Evolutionary conservation across 2,797 vertebrate genomes (phyloP), one percentile per base, ranked within the genome.

Genomic region (Hybognathus amarus): DNA sequence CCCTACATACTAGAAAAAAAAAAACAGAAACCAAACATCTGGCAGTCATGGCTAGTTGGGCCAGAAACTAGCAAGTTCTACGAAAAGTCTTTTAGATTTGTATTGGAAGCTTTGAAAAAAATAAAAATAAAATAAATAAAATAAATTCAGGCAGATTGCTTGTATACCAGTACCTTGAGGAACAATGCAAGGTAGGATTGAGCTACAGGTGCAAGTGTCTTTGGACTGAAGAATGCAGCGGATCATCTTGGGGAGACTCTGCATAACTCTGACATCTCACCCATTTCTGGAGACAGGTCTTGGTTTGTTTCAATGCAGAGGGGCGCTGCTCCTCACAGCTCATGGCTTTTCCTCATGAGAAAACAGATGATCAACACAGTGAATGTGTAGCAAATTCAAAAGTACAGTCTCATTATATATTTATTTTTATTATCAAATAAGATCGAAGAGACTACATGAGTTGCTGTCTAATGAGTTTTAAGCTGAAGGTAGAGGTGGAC

Each of bases 151-250:
- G 38, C 13, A 33, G n/a, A 24, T 17, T 61, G 4, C 2, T 64
- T n/a, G n/a, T 20, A 47, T 20, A 13, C 1, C 11, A n/a, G 0
- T 91, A 99, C 98, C 96, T 98, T 97, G 70, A 99, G 87, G 91
- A 98, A 99, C 1, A 99, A 93, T 0, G 97, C 96, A 83, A 99
- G 94, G 89, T 98, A 99, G 0, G 96, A 96, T 11, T 99, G 97
- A 2, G 96, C 94, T n/a, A n/a, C 82, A 99, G 92, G 81, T 99
- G 97, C 1, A 97, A 99, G 91, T 99, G 96, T 83, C 90, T 87
- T 96, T 97, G 80, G 91, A 94, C 4, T 89, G 86, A 91, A 99
- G 86, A 95, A 98, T 97, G 89, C 90, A 88, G 83, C 91, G 91
- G 73, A 98, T 95, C 97, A 99, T 96, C 74, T 89, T 93, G 54